These are phyloP conservation scores for Cygnus buccinator DNA, from an alignment of 2,113 vertebrate genomes.

Conservation along the genomic window DNA sequence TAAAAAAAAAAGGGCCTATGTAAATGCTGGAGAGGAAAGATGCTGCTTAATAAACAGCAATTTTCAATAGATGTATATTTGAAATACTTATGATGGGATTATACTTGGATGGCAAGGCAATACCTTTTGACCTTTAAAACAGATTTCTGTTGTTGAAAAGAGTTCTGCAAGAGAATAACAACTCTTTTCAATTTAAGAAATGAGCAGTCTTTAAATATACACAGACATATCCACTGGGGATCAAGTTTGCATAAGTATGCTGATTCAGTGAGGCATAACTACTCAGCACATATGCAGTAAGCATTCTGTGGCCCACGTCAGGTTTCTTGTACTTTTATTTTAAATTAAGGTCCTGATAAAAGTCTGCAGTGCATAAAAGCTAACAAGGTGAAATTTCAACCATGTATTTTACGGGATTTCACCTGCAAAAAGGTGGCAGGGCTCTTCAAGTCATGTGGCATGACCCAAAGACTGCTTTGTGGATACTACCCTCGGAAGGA, in stretches of 20 bases:
- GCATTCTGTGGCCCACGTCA: background rate
- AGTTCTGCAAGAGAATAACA: background rate
- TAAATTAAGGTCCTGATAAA: background rate
- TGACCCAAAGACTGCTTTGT: background rate
- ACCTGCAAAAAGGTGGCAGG: background rate
- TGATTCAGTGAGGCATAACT: background rate
- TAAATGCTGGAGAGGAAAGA: background rate
- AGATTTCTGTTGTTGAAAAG: slow-evolving; percentile 33
- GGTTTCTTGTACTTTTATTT: slow-evolving; percentile 4
- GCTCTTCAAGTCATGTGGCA: background rate
- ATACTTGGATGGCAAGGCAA: background rate
- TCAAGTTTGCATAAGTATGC: slow-evolving; percentile 33
- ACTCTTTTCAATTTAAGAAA: background rate
- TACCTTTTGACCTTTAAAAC: background rate
- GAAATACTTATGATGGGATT: background rate
- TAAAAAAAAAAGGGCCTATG: background rate
- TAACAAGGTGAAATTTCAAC: background rate
- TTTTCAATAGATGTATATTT: background rate
- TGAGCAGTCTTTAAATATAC: background rate
- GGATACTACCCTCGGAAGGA: background rate
- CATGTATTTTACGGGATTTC: background rate
- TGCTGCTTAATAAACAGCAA: background rate
- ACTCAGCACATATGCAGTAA: background rate
- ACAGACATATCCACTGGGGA: background rate
- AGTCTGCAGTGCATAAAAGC: background rate